Conservation (phyloP, 2,888 invertebrate genomes). For the Yponomeuta evonymella region DNA sequence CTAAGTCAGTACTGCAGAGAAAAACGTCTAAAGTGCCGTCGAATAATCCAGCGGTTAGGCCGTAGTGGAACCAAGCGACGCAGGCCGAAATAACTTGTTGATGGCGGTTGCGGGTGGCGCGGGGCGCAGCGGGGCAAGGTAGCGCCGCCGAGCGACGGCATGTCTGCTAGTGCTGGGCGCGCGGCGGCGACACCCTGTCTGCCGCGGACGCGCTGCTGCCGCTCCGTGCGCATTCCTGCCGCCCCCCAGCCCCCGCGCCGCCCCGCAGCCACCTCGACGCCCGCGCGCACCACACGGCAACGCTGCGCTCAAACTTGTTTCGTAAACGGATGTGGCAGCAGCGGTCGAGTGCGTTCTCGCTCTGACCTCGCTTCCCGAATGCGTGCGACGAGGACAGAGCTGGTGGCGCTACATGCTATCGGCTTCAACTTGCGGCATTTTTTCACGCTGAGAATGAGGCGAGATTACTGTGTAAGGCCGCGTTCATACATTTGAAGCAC, state of each 20-base stretch:
- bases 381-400: slow-evolving; percentile 49
- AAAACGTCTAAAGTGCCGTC: slow-evolving; percentile 50
- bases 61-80: slow-evolving; percentile 48
- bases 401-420: slow-evolving; percentile 76
- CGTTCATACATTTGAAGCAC: slow-evolving; percentile 54
- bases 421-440: slow-evolving; percentile 79
- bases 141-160: slow-evolving; percentile 81
- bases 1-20: slow-evolving; percentile 44
- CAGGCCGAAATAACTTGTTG: slow-evolving; percentile 74
- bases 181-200: slow-evolving; percentile 96
- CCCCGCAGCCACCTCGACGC: slow-evolving; percentile 40
- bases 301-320: slow-evolving; percentile 81
- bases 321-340: slow-evolving; percentile 84
- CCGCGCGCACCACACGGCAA: slow-evolving; percentile 72
- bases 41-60: slow-evolving; percentile 41
- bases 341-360: slow-evolving; percentile 58
- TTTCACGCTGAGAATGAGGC: slow-evolving; percentile 80
- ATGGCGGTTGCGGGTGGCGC: slow-evolving; percentile 63
- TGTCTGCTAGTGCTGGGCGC: slow-evolving; percentile 87
- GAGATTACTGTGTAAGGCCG: slow-evolving; percentile 72
- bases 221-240: slow-evolving; percentile 69
- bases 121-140: slow-evolving; percentile 52
- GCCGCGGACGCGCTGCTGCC: slow-evolving; percentile 88
- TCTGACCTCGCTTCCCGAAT: slow-evolving; percentile 36
- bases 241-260: slow-evolving; percentile 70